Percentiles rank a stretch among this genome's conserved stretches.
These are phyloP conservation scores for Tineola bisselliella DNA, from an alignment of 2,888 invertebrate genomes.

Conservation along the genomic window DNA sequence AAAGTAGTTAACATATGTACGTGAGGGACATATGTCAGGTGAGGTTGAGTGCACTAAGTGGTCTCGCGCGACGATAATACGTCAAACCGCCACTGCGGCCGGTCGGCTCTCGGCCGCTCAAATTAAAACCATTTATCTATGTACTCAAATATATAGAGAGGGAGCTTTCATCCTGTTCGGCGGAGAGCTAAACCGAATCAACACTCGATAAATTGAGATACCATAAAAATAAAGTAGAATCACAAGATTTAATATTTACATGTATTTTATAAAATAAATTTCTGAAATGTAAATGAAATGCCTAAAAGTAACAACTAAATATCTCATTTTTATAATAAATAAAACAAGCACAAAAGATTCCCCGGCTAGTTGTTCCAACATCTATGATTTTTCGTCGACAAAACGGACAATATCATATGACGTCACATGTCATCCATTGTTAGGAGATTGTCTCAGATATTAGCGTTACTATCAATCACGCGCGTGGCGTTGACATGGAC, in stretches of 20 bases:
- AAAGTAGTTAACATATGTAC: background rate
- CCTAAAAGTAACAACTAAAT: background rate
- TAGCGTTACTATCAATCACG: conserved; percentile 63
- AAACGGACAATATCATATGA: conserved; percentile 16
- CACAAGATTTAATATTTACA: background rate
- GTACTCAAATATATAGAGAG: background rate
- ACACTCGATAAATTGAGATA: background rate
- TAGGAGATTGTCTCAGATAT: conserved; percentile 50
- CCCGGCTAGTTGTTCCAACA: background rate
- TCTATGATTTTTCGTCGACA: conserved; percentile 7
- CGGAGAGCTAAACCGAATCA: background rate
- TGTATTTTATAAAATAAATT: no score
- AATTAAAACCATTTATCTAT: conserved; percentile 31
- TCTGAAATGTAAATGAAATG: no score
- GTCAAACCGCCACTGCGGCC: conserved; percentile 46
- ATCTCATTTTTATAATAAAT: background rate
- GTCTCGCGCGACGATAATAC: conserved; percentile 43
- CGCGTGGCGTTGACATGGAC: conserved; percentile 52
- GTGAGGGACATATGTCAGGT: conserved; percentile 10
- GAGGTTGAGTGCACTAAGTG: conserved; percentile 31
- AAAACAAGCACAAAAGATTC: background rate
- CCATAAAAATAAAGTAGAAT: background rate
- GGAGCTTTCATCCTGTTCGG: background rate
- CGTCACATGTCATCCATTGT: conserved; percentile 46
- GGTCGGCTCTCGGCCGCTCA: conserved; percentile 25